phyloP scores from a whole-genome alignment of 2,113 vertebrate species.

The Vidua chalybeata region DNA sequence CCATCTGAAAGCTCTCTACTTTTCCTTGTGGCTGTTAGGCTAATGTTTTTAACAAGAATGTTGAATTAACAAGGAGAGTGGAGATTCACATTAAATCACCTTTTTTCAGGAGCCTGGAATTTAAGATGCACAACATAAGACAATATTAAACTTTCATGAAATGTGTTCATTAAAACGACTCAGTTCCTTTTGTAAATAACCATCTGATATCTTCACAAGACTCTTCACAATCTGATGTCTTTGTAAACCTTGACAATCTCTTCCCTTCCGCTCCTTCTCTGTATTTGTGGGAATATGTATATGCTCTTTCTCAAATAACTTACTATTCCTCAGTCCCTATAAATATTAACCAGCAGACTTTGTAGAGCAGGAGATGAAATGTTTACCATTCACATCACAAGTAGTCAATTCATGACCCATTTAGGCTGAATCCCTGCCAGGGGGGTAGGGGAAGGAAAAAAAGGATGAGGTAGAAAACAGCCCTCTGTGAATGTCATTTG shows the following conservation, averaged over 20 bases:
- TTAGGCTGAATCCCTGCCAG: background rate
- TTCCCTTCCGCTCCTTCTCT: background rate
- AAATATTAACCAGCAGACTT: conserved; percentile 16
- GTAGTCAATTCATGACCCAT: conserved; percentile 7
- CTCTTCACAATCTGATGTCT: background rate
- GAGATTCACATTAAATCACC: background rate
- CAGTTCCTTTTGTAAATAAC: background rate
- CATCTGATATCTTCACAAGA: background rate
- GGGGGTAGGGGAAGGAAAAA: background rate
- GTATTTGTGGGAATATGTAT: background rate
- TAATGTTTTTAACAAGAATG: background rate
- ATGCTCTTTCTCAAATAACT: background rate
- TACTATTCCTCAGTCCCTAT: background rate
- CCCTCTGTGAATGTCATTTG: background rate
- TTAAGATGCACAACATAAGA: background rate
- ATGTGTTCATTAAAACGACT: conserved; percentile 6
- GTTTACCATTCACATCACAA: conserved; percentile 36
- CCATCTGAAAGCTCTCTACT: background rate
- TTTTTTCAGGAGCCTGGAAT: background rate
- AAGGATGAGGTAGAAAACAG: background rate
- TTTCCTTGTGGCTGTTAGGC: background rate
- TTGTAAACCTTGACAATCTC: background rate
- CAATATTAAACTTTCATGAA: conserved; percentile 43
- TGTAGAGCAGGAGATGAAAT: background rate
- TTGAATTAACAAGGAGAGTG: background rate